Base-by-base conservation (phyloP, 2,797 vertebrate genomes). In the Sarcoramphus papa region DNA sequence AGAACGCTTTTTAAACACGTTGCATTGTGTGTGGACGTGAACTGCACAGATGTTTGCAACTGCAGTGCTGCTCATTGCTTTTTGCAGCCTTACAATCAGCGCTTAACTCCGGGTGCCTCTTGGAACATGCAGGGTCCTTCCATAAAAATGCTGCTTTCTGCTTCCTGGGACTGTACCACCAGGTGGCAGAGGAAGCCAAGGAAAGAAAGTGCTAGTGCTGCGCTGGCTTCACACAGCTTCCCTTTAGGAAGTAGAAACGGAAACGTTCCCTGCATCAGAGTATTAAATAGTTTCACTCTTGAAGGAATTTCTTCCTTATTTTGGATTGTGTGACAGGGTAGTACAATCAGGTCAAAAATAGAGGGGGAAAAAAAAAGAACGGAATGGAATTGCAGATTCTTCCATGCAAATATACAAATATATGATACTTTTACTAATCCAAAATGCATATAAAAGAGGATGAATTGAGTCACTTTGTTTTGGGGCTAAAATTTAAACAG, bases 151-250 rank as follows among this genome's bases (percentile, higher is more conserved):
- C 51, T 68, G 56, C 13, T 57, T 40, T 16, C 68, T 62, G 74
- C 82, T 85, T 9, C 14, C 70, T 48, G 19, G 3, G 40, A 6
- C 1, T 15, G 17, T 21, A 64, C 96, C 97, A 88, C 37, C 90
- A 97, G 97, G 65, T 70, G 96, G 96, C 97, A 95, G 59, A 81
- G 22, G 67, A 43, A 79, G 47, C 68, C 83, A 81, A 89, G 83
- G 69, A 78, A 74, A 14, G 12, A 9, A 81, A 75, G 10, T 6
- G 24, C 47, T 7, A 0, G 14, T 1, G 59, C 64, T 74, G 51
- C 0, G 0, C 51, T 41, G 31, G 0, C 22, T 51, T 45, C 51
- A 1, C 68, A 2, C 45, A 8, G 70, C 54, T 73, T 48, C 60
- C 5, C n/a, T 5, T 17, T 1, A 6, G 22, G 9, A 10, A 22